Percentiles rank a stretch among this genome's conserved stretches.
Evolutionary conservation across 2,888 invertebrate species (phyloP).

Genomic region (Lasioglossum oenotherae): DNA sequence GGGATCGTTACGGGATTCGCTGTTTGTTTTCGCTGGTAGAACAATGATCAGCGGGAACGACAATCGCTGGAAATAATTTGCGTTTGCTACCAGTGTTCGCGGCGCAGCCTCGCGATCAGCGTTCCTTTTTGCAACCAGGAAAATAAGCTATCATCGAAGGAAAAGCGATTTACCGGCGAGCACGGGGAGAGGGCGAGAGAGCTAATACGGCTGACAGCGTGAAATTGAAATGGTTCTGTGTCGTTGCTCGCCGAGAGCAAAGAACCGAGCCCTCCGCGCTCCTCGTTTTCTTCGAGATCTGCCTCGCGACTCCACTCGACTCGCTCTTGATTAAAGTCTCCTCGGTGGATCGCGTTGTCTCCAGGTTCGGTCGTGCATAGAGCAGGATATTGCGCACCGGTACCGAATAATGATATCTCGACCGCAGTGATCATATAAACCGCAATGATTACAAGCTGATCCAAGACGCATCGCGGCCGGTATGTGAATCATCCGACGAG

Average conservation of each 20-base stretch:
- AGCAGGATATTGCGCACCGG: slow-evolving; percentile 79
- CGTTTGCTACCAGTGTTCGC: slow-evolving; percentile 5
- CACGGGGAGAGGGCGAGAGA: slow-evolving; percentile 15
- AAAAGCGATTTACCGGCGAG: slow-evolving; percentile 46
- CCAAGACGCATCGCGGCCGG: slow-evolving; percentile 44
- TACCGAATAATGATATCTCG: slow-evolving; percentile 77
- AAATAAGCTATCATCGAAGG: slow-evolving; percentile 42
- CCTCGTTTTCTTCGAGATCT: slow-evolving; percentile 31
- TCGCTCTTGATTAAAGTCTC: slow-evolving; percentile 46
- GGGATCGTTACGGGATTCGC: background rate
- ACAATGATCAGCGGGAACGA: background rate
- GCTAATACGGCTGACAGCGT: slow-evolving; percentile 46
- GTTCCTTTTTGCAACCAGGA: background rate
- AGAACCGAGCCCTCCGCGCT: slow-evolving; percentile 24
- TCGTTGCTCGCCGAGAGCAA: slow-evolving; percentile 50
- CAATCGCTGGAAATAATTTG: slow-evolving; percentile 31
- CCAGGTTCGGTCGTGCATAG: slow-evolving; percentile 80
- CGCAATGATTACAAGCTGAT: slow-evolving; percentile 57
- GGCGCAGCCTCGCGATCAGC: background rate
- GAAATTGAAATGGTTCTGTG: slow-evolving; percentile 58
- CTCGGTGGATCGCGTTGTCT: slow-evolving; percentile 68
- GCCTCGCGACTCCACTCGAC: slow-evolving; percentile 4
- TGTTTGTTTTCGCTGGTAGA: background rate
- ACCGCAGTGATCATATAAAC: slow-evolving; percentile 75
- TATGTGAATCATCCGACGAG: slow-evolving; percentile 28